Conservation (phyloP, 2,888 invertebrate genomes). For the Amphipoea oculea region DNA sequence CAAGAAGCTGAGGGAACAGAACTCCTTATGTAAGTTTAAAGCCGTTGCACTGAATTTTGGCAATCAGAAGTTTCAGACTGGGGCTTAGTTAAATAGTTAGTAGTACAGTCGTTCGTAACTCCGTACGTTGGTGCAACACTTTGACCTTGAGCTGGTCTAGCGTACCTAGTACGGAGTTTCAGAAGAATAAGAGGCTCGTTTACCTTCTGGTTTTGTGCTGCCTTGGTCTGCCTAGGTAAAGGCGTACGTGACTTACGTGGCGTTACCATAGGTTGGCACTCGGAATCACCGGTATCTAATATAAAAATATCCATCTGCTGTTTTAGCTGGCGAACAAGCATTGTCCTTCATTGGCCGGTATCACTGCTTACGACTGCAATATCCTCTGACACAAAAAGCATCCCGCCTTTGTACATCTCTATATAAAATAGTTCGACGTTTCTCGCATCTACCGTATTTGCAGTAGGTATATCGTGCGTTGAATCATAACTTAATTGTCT, state of each 20-base stretch:
- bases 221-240: background rate
- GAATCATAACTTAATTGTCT: background rate
- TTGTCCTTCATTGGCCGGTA: background rate
- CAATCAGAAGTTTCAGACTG: background rate
- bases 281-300: too few species aligned
- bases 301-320: background rate
- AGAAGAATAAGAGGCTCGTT: background rate
- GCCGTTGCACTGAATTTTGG: background rate
- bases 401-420: background rate
- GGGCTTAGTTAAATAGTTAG: background rate
- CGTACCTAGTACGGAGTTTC: too few species aligned
- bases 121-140: background rate
- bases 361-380: slow-evolving; percentile 23
- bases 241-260: too few species aligned
- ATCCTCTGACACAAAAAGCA: slow-evolving; percentile 17
- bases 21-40: slow-evolving; percentile 66
- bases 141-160: background rate
- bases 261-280: background rate
- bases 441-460: background rate
- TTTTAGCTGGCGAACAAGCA: background rate
- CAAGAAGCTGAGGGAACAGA: slow-evolving; percentile 73
- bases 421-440: background rate
- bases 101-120: background rate
- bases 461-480: background rate
- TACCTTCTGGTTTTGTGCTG: background rate